Conservation (phyloP, 2,888 invertebrate species). For the Hemistola chrysoprasaria region DNA sequence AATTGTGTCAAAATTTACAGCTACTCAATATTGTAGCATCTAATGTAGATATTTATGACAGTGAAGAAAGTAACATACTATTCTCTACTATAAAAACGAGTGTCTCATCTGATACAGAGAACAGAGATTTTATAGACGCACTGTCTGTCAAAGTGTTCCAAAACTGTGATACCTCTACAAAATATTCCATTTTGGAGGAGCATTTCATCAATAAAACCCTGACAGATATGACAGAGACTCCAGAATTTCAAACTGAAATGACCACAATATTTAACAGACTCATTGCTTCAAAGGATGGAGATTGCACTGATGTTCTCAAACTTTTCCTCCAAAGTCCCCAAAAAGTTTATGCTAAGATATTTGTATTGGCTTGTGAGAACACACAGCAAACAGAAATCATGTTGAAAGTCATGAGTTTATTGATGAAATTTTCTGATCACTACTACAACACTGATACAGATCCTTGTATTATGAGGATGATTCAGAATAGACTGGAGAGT, state of each 20-base stretch:
- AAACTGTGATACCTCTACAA: slow-evolving; percentile 41
- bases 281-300: slow-evolving; percentile 44
- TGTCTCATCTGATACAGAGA: slow-evolving; percentile 35
- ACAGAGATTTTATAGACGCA: slow-evolving; percentile 36
- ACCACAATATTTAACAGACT: slow-evolving; percentile 68
- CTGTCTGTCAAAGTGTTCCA: slow-evolving; percentile 53
- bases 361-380: slow-evolving; percentile 56
- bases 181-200: slow-evolving; percentile 49
- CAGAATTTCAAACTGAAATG: slow-evolving; percentile 44
- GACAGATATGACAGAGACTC: slow-evolving; percentile 39
- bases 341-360: slow-evolving; percentile 55
- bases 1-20: slow-evolving; percentile 45
- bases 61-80: slow-evolving; percentile 46
- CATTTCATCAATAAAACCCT: slow-evolving; percentile 52
- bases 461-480: slow-evolving; percentile 50
- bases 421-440: slow-evolving; percentile 54
- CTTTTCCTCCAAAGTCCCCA: slow-evolving; percentile 65
- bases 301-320: slow-evolving; percentile 51
- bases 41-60: slow-evolving; percentile 46
- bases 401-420: slow-evolving; percentile 52
- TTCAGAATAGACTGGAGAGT: slow-evolving; percentile 44
- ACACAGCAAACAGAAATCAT: slow-evolving; percentile 56
- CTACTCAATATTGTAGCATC: slow-evolving; percentile 43
- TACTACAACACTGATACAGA: slow-evolving; percentile 61
- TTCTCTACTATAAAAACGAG: slow-evolving; percentile 42